phyloP scores from a whole-genome alignment of 2,797 vertebrate genomes.

The Pseudochromis fuscus region DNA sequence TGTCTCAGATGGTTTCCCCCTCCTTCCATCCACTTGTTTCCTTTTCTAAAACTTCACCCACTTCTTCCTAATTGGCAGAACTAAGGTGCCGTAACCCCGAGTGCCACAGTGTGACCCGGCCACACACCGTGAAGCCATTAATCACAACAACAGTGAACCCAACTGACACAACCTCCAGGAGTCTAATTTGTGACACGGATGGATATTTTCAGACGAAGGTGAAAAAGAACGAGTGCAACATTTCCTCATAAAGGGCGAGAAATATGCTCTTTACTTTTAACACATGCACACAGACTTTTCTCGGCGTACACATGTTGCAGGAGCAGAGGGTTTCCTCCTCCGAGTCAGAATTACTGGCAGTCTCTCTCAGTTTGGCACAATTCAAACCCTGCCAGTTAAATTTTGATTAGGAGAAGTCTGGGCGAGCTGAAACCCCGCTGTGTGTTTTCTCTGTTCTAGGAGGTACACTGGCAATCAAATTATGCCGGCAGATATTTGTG shows the following conservation, averaged over 20 bases:
- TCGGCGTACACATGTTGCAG: background rate
- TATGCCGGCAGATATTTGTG: slow-evolving; percentile 42
- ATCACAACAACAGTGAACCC: slow-evolving; percentile 26
- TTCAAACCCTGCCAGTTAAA: slow-evolving; percentile 43
- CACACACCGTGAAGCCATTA: slow-evolving; percentile 31
- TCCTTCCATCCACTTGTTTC: background rate
- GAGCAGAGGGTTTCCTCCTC: slow-evolving; percentile 6
- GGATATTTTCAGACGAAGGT: slow-evolving; percentile 33
- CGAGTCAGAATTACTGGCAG: slow-evolving; percentile 30
- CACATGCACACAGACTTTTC: background rate
- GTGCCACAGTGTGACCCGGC: slow-evolving; percentile 24
- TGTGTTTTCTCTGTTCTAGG: slow-evolving; percentile 39
- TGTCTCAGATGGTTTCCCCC: slow-evolving; percentile 1
- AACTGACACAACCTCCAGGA: slow-evolving; percentile 22
- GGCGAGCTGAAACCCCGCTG: slow-evolving; percentile 35
- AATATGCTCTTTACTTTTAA: background rate
- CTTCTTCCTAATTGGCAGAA: slow-evolving; percentile 47
- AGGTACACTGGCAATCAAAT: slow-evolving; percentile 46
- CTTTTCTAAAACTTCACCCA: slow-evolving; percentile 15
- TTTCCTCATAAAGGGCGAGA: slow-evolving; percentile 5
- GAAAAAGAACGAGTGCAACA: slow-evolving; percentile 9
- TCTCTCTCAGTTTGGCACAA: slow-evolving; percentile 40
- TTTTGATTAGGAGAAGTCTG: slow-evolving; percentile 43
- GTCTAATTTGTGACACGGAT: slow-evolving; percentile 3
- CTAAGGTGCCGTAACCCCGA: slow-evolving; percentile 11